These are phyloP conservation scores for Synanthedon vespiformis DNA, from an alignment of 2,888 invertebrate species.

Conservation along the genomic window DNA sequence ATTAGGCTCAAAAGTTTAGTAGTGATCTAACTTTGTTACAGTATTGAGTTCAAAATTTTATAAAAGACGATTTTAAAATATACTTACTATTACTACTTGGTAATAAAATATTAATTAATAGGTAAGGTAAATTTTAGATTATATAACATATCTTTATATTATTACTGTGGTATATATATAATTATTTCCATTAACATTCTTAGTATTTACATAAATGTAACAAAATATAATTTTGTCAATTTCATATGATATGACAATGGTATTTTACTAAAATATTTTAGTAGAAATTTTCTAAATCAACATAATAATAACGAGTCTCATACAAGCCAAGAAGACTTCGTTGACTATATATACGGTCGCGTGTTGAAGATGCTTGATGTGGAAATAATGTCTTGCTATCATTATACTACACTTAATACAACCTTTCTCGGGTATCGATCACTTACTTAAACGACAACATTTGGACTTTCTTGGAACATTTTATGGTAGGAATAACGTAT, in stretches of 20 bases:
- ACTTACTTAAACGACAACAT: background rate
- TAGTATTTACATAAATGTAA: no score
- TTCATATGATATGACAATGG: background rate
- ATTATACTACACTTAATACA: slow-evolving; percentile 59
- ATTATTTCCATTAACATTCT: no score
- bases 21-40: no score
- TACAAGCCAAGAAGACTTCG: slow-evolving; percentile 25
- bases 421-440: slow-evolving; percentile 10
- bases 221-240: no score
- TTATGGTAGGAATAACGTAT: background rate
- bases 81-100: no score
- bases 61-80: no score
- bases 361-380: slow-evolving; percentile 45
- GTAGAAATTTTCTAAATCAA: background rate
- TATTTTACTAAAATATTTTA: background rate
- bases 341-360: slow-evolving; percentile 21
- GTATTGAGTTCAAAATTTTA: no score
- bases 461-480: slow-evolving; percentile 2
- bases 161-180: no score
- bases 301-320: slow-evolving; percentile 2
- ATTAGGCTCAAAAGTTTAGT: no score
- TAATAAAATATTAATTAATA: no score
- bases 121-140: no score
- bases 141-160: no score
- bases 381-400: slow-evolving; percentile 51